Base-by-base conservation (phyloP, 2,113 vertebrate species). In the Merops nubicus region DNA sequence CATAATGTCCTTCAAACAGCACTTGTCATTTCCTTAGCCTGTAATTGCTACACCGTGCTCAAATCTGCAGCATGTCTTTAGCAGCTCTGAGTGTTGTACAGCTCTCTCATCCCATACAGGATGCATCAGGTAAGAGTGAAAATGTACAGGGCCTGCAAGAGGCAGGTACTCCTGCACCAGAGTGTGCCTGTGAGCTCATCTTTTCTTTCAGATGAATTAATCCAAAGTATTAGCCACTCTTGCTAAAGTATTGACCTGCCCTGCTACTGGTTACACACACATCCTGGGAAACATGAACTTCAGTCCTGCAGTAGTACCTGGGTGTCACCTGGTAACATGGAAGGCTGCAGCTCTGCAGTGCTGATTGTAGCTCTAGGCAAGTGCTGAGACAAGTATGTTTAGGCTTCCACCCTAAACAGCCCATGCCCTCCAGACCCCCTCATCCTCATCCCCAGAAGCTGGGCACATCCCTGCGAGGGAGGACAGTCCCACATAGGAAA, bases 1-100 rank as follows among this genome's bases (percentile, higher is more conserved):
- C 60, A 63, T 69, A 54, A 54, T 31, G 45, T 74, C 78, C 75
- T 94, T 94, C 74, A 72, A 88, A 40, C 59, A 77, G 53, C 22
- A 15, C 23, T 68, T 2, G 0, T 76, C 28, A 34, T 89, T 94
- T 73, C 50, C 81, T 63, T 10, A 54, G 62, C 28, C 62, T 79
- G n/a, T 48, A 62, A 8, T 36, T 88, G 85, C 74, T 20, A 4
- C 48, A 5, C 2, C 0, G 45, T 73, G 94, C 89, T 91, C 93
- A 88, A 89, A 93, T 65, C 36, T 69, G 59, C 89, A 76, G 54
- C 25, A 5, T 1, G 4, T 16, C 73, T 70, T 69, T 11, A n/a
- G n/a, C n/a, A n/a, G n/a, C n/a, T n/a, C n/a, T n/a, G n/a, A n/a
- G n/a, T n/a, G n/a, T n/a, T 12, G 50, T 22, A 8, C 74, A 85